Conservation (phyloP, 2,113 vertebrate species). For the Ginglymostoma cirratum region DNA sequence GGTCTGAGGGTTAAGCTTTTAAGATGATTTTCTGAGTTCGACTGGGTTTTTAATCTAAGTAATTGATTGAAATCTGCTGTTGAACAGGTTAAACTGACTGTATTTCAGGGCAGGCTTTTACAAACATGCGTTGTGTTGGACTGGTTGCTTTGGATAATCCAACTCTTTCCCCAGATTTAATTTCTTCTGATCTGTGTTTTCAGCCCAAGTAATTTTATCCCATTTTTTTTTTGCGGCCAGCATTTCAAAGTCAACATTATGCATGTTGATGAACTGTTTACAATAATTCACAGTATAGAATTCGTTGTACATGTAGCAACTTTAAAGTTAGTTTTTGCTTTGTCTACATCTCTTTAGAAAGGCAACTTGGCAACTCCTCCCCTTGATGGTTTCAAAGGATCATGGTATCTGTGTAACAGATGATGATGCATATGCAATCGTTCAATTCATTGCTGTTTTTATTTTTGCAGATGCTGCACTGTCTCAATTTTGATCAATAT, state of each 20-base stretch:
- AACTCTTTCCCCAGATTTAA: neutral
- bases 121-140: neutral
- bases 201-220: neutral
- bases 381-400: neutral
- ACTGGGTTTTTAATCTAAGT: slow-evolving; percentile 36
- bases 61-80: slow-evolving; percentile 36
- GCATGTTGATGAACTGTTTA: neutral
- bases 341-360: neutral
- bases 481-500: neutral
- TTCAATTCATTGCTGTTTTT: neutral
- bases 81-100: slow-evolving; percentile 12
- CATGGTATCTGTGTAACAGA: neutral
- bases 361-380: neutral
- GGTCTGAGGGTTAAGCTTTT: slow-evolving; percentile 35
- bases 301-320: too few species aligned
- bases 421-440: neutral
- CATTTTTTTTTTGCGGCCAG: neutral
- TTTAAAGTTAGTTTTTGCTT: neutral
- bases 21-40: slow-evolving; percentile 37
- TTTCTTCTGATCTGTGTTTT: neutral
- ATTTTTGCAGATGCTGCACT: neutral
- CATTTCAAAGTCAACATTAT: neutral
- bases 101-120: neutral
- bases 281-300: too few species aligned
- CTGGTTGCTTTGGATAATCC: neutral